A percentile compares a stretch with the other conserved stretches of the same genome.
Conservation (phyloP, 2,888 invertebrate species). For the Parnassius orleans region DNA sequence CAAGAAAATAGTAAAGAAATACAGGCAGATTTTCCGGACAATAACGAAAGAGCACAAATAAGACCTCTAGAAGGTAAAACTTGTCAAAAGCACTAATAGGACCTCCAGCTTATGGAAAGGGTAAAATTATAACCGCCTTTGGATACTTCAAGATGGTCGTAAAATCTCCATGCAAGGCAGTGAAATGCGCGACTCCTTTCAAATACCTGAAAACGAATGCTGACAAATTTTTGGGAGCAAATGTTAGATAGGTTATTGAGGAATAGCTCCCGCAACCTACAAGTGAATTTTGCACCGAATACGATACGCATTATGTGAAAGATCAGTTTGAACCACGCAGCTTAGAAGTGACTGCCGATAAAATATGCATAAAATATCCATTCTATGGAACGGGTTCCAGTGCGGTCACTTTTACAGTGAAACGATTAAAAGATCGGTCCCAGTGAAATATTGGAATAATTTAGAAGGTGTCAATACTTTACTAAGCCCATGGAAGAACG, state of each 20-base stretch:
- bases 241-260: constrained; percentile 73
- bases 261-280: constrained; percentile 61
- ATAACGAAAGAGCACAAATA: constrained; percentile 51
- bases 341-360: constrained; percentile 59
- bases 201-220: constrained; percentile 59
- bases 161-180: constrained; percentile 57
- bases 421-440: constrained; percentile 61
- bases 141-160: constrained; percentile 73
- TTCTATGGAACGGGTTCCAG: constrained; percentile 74
- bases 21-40: constrained; percentile 64
- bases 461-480: constrained; percentile 67
- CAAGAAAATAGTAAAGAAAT: constrained; percentile 39
- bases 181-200: constrained; percentile 61
- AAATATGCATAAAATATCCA: constrained; percentile 71
- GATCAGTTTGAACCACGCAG: constrained; percentile 66
- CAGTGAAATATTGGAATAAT: constrained; percentile 72
- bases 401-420: constrained; percentile 72
- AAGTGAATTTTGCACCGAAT: constrained; percentile 67
- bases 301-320: constrained; percentile 63
- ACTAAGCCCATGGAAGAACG: constrained; percentile 74
- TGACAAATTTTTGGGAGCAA: constrained; percentile 76
- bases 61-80: constrained; percentile 61
- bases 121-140: constrained; percentile 64
- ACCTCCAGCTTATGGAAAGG: constrained; percentile 64
- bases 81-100: constrained; percentile 65